Conservation (phyloP, 2,113 vertebrate species). For the Stictonetta naevosa region DNA sequence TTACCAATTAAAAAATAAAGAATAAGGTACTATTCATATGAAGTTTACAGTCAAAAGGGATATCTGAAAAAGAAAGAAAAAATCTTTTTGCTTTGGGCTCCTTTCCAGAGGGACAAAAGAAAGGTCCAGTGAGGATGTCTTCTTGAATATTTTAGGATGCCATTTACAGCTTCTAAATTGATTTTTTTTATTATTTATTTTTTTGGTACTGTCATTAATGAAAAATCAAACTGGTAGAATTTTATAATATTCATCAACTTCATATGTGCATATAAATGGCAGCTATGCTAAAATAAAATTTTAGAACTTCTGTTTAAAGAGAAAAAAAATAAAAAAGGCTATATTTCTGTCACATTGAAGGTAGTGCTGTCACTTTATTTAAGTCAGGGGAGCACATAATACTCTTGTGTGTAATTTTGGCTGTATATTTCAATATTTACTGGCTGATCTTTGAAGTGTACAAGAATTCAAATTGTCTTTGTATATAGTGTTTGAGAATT, state of each 20-base stretch:
- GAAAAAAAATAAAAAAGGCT: neutral
- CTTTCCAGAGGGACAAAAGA: neutral
- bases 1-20: neutral
- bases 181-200: neutral
- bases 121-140: accelerated
- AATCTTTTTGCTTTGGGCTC: neutral
- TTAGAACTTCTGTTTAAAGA: neutral
- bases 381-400: neutral
- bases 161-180: neutral
- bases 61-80: neutral
- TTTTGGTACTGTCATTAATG: neutral
- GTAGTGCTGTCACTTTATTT: neutral
- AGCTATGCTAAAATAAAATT: neutral
- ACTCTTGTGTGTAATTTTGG: neutral
- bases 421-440: neutral
- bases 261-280: neutral
- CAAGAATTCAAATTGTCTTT: neutral
- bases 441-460: neutral
- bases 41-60: neutral
- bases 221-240: neutral
- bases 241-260: neutral
- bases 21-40: neutral
- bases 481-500: neutral
- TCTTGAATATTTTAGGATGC: neutral
- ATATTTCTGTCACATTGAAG: neutral